phyloP scores from a whole-genome alignment of 2,797 vertebrate genomes.

The Schizopygopsis pylzovi region DNA sequence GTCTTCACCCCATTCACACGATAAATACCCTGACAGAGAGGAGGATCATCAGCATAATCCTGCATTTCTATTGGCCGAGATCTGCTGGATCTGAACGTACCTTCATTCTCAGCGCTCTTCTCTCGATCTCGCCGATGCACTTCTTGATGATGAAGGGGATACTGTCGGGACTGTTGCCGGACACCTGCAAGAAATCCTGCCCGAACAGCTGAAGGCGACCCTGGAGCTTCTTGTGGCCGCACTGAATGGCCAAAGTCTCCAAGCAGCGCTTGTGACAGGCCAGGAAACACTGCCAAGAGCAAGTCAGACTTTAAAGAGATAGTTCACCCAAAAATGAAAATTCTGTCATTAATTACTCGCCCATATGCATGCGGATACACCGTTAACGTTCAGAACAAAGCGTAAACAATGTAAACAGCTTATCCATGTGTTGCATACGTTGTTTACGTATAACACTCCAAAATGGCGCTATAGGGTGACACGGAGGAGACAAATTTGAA shows the following conservation, averaged over 20 bases:
- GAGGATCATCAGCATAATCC: neutral
- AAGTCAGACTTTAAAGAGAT: neutral
- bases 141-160: constrained; percentile 94
- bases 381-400: too few species aligned
- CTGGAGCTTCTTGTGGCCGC: constrained; percentile 94
- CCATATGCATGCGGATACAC: too few species aligned
- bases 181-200: constrained; percentile 83
- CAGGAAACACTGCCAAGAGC: constrained; percentile 85
- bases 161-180: constrained; percentile 77
- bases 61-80: neutral
- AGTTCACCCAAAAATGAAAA: neutral
- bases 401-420: too few species aligned
- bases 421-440: too few species aligned
- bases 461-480: too few species aligned
- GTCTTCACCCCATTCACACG: constrained; percentile 96
- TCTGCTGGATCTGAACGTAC: constrained; percentile 67
- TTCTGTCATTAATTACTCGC: too few species aligned
- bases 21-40: constrained; percentile 90
- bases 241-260: constrained; percentile 96
- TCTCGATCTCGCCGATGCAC: constrained; percentile 91
- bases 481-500: too few species aligned
- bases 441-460: too few species aligned
- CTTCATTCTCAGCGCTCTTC: constrained; percentile 90
- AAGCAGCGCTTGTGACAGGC: constrained; percentile 97
- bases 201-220: constrained; percentile 91